phyloP scores from a whole-genome alignment of 2,888 invertebrate genomes.

The Gymnocheta viridis region DNA sequence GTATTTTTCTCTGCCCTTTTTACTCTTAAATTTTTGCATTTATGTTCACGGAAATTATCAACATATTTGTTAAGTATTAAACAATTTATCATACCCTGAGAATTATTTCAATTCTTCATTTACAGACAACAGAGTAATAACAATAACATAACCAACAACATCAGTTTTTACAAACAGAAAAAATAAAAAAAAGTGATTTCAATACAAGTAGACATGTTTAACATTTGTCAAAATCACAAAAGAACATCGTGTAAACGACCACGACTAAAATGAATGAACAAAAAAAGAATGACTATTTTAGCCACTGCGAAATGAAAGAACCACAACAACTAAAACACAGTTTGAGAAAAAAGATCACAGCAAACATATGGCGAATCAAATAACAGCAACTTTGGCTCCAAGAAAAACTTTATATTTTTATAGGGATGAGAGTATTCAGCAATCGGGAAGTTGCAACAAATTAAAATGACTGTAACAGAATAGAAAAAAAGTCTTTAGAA shows the following conservation, averaged over 20 bases:
- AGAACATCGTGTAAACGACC: slow-evolving; percentile 70
- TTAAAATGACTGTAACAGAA: slow-evolving; percentile 51
- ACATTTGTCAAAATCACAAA: slow-evolving; percentile 71
- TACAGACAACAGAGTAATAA: slow-evolving; percentile 55
- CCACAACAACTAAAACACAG: slow-evolving; percentile 5
- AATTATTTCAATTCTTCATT: slow-evolving; percentile 68
- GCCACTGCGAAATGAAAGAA: slow-evolving; percentile 51
- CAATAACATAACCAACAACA: slow-evolving; percentile 35
- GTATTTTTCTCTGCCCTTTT: not conserved
- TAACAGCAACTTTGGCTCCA: not conserved
- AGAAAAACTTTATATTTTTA: not conserved
- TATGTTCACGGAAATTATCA: slow-evolving; percentile 69
- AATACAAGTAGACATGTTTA: slow-evolving; percentile 70
- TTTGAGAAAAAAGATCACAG: slow-evolving; percentile 40
- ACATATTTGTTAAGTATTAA: slow-evolving; percentile 70
- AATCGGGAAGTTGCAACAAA: slow-evolving; percentile 48
- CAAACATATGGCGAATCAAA: slow-evolving; percentile 50
- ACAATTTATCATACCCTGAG: slow-evolving; percentile 70
- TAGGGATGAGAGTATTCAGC: slow-evolving; percentile 24
- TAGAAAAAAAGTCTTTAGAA: slow-evolving; percentile 7
- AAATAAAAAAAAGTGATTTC: slow-evolving; percentile 65
- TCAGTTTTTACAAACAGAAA: not conserved
- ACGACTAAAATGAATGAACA: slow-evolving; percentile 48
- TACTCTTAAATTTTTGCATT: slow-evolving; percentile 35
- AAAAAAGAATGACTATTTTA: slow-evolving; percentile 58